Percentiles rank a stretch among this genome's conserved stretches.
Conservation (phyloP, 1,140 invertebrate species). For the Calliphora vicina region DNA sequence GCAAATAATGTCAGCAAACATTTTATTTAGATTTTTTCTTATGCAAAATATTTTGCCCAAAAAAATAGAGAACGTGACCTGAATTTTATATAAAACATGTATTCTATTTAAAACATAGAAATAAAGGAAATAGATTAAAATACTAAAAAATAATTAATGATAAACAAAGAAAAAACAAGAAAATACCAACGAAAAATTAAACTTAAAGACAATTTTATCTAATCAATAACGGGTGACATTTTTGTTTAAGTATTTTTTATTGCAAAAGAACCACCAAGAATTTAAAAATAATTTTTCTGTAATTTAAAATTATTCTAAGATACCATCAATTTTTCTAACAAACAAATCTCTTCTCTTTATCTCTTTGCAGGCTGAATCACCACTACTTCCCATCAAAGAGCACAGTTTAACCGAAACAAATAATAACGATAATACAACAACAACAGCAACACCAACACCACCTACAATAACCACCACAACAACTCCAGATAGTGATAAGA, state of each 20-base stretch:
- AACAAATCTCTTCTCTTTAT: neutral
- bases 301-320: too few relatives aligned
- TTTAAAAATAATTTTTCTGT: too few relatives aligned
- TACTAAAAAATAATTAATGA: neutral
- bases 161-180: neutral
- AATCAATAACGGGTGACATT: too few relatives aligned
- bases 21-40: neutral
- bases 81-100: neutral
- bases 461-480: slow-evolving; percentile 15
- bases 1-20: too few relatives aligned
- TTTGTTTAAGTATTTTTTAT: too few relatives aligned
- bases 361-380: slow-evolving; percentile 50
- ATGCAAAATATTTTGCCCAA: neutral
- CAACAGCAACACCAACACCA: neutral
- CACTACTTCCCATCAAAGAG: slow-evolving; percentile 46
- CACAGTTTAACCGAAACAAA: slow-evolving; percentile 33
- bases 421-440: slow-evolving; percentile 18
- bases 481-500: slow-evolving; percentile 1
- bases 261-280: too few relatives aligned
- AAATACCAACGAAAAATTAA: neutral
- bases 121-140: neutral
- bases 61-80: neutral
- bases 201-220: too few relatives aligned
- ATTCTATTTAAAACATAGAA: neutral
- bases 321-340: too few relatives aligned